These are phyloP conservation scores for Cervus canadensis DNA, from an alignment of 2,113 vertebrate genomes.

Conservation along the genomic window DNA sequence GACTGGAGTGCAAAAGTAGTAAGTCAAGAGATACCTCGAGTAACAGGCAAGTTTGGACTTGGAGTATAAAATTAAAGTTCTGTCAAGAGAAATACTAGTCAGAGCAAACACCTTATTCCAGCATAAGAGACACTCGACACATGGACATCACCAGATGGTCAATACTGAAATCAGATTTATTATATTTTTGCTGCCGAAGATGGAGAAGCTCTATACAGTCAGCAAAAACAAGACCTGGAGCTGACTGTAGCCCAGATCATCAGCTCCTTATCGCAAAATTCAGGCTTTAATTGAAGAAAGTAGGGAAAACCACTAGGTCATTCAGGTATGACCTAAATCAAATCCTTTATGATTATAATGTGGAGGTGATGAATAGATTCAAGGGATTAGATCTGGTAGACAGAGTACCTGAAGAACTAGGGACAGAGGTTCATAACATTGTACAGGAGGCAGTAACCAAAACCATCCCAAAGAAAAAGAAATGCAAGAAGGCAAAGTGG, in stretches of 20 bases:
- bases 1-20: background rate
- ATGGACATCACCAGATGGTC: background rate
- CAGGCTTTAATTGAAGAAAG: background rate
- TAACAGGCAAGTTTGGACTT: background rate
- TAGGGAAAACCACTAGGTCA: background rate
- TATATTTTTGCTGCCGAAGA: rapidly evolving
- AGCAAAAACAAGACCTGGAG: background rate
- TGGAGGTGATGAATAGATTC: background rate
- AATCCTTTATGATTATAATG: background rate
- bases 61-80: background rate
- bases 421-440: background rate
- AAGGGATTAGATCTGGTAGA: background rate
- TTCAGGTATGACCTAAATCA: background rate
- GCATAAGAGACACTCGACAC: background rate
- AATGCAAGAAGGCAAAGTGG: background rate
- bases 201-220: background rate
- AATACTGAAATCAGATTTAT: background rate
- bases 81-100: background rate
- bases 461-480: background rate
- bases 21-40: background rate
- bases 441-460: background rate
- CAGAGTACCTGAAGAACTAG: background rate
- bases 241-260: background rate
- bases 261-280: background rate
- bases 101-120: background rate